Evolutionary conservation across 2,797 vertebrate species (phyloP), one percentile per base, ranked within the genome.

Genomic region (Pseudomugil gertrudae): DNA sequence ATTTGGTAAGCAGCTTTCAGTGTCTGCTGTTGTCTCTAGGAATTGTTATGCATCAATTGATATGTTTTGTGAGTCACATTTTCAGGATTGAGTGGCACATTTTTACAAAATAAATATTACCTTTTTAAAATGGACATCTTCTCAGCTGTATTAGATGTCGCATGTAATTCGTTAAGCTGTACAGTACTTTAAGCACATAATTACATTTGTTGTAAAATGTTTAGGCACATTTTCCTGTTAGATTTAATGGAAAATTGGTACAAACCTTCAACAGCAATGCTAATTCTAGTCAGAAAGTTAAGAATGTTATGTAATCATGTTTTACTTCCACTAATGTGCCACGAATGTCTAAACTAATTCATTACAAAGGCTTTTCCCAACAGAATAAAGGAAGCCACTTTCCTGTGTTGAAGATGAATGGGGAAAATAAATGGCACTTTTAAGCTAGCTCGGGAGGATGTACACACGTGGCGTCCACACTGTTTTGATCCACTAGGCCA

Each of bases 401-500:
- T 55, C 43, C 63, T 14, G 21, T 50, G 47, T 56, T 57, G 50
- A 59, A 66, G 62, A 79, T 64, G 62, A 69, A 66, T 36, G 47
- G 56, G 57, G 35, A 76, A 29, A 59, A 76, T 67, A 75, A 66
- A 71, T 57, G 33, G 36, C 66, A 54, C 74, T 55, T 55, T n/a
- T 54, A 61, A 74, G 80, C 71, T 47, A 69, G 47, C 32, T 52
- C 4, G 23, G 6, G 43, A 71, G 62, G 78, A 72, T 55, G 66
- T 52, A 61, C 68, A 53, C 45, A 26, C 67, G 64, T 10, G 53
- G 57, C 59, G 53, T 59, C 36, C 66, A 19, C n/a, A 73, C 60
- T 63, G 59, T 65, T 80, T 68, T 29, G 67, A 78, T 70, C 51
- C 59, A 33, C 40, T n/a, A n/a, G n/a, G n/a, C n/a, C n/a, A n/a